Conservation (phyloP, 1,140 invertebrate species). For the Venustaconcha ellipsiformis region DNA sequence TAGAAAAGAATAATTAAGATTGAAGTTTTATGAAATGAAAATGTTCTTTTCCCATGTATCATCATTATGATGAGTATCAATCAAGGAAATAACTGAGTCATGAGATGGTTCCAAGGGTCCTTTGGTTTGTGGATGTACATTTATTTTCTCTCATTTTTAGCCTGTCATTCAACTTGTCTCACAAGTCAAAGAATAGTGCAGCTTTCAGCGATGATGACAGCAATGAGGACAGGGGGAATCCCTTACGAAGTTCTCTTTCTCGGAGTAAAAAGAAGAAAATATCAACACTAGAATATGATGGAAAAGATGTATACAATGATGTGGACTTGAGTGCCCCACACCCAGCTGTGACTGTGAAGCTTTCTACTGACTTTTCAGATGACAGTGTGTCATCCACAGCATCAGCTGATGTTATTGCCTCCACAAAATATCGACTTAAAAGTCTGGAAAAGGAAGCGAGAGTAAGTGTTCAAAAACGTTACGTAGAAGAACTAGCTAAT, state of each 20-base stretch:
- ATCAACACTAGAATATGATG: constrained; percentile 19
- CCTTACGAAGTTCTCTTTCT: not conserved
- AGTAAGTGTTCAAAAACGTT: constrained; percentile 30
- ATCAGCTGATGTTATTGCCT: constrained; percentile 60
- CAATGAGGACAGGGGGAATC: not conserved
- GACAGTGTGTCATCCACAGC: constrained; percentile 53
- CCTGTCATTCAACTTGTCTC: constrained; percentile 22
- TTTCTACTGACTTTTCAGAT: constrained; percentile 43
- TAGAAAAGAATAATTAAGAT: too few relatives aligned
- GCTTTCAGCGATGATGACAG: constrained; percentile 14
- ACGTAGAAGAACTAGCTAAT: not conserved
- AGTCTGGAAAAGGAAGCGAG: constrained; percentile 63
- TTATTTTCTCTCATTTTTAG: too few relatives aligned
- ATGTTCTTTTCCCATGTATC: too few relatives aligned
- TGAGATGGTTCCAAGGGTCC: too few relatives aligned
- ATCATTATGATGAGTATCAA: too few relatives aligned
- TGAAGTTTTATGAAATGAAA: too few relatives aligned
- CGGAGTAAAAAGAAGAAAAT: constrained; percentile 1
- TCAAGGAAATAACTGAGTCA: too few relatives aligned
- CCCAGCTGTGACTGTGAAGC: constrained; percentile 9
- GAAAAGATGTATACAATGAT: constrained; percentile 57
- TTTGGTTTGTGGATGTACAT: too few relatives aligned
- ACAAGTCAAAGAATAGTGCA: constrained; percentile 1
- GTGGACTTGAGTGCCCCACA: constrained; percentile 37
- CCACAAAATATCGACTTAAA: constrained; percentile 59